phyloP scores from a whole-genome alignment of 2,113 vertebrate genomes.

The human (Homo sapiens) region GRCh38 chr5:136637001-136637500 shows the following conservation, averaged over 20 bases:
- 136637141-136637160: not conserved
- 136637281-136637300: not conserved
- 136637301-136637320: not conserved
- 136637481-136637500: not conserved
- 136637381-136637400: not conserved
- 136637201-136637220: not conserved
- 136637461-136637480: not conserved
- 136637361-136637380: not conserved
- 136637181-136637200: not conserved
- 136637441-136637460: not conserved
- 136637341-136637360: not conserved
- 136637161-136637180: not conserved
- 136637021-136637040: not conserved
- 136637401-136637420: not conserved
- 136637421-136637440: not conserved
- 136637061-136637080: not conserved
- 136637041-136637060: not conserved
- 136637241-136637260: not conserved
- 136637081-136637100: not conserved
- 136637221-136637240: not conserved
- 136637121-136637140: conserved; percentile 1
- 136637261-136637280: not conserved
- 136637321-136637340: not conserved
- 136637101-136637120: not conserved
- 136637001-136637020: not conserved